These are phyloP conservation scores for Mastigias papua DNA, from an alignment of 30 jellyfish, hydroid and myxozoan species.

Conservation along the genomic window DNA sequence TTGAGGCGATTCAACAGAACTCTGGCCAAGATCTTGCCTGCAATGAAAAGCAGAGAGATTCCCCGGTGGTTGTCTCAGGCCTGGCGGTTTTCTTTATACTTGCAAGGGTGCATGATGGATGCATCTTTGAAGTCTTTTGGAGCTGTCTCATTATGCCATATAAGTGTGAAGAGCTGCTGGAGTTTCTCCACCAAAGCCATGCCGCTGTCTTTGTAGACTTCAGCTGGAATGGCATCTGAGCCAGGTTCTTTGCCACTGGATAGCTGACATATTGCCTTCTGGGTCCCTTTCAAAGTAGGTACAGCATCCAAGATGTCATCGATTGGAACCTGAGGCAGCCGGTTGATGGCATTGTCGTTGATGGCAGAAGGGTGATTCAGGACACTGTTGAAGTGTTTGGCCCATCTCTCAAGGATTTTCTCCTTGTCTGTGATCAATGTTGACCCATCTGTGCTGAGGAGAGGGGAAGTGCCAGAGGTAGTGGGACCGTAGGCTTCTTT, in stretches of 20 bases:
- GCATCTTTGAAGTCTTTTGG: background rate
- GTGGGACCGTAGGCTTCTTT: slow-evolving; percentile 45
- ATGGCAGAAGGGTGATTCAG: slow-evolving; percentile 47
- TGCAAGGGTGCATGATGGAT: background rate
- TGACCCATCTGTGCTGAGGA: background rate
- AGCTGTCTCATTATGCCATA: slow-evolving; percentile 21
- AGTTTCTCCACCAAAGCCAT: background rate
- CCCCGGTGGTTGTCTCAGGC: slow-evolving; percentile 52
- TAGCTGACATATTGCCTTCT: slow-evolving; percentile 15
- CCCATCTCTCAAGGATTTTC: slow-evolving; percentile 52
- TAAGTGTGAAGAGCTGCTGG: background rate
- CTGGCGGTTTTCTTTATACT: slow-evolving; percentile 26
- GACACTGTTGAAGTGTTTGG: slow-evolving; percentile 60
- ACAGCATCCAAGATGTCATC: background rate
- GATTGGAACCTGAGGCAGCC: slow-evolving; percentile 39
- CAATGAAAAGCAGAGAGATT: slow-evolving; percentile 60
- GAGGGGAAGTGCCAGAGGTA: slow-evolving; percentile 10
- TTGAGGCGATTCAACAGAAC: slow-evolving; percentile 6
- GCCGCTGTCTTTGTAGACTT: slow-evolving; percentile 35
- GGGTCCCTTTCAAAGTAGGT: background rate
- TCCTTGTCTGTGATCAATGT: slow-evolving; percentile 51
- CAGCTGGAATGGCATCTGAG: slow-evolving; percentile 50
- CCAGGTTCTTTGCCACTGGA: slow-evolving; percentile 55
- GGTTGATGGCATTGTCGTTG: slow-evolving; percentile 49
- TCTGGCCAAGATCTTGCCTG: slow-evolving; percentile 42